A percentile compares a stretch with the other conserved stretches of the same genome.
phyloP scores from a whole-genome alignment of 2,888 invertebrate genomes.

The Epirrhoe tristata region DNA sequence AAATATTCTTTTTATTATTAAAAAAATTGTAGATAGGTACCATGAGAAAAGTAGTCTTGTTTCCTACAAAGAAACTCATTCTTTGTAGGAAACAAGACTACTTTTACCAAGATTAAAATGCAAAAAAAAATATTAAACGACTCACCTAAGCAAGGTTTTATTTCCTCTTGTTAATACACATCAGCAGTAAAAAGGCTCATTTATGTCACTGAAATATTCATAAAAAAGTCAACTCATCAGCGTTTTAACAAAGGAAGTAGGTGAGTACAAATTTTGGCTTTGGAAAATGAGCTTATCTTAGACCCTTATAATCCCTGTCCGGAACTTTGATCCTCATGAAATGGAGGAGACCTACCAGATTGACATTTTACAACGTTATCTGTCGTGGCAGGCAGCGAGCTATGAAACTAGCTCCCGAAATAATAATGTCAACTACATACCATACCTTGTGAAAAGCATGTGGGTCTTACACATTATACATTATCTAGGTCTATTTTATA shows the following conservation, averaged over 20 bases:
- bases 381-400: constrained; percentile 68
- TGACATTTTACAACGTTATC: constrained; percentile 80
- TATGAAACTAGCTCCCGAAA: constrained; percentile 63
- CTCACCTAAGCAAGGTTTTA: constrained; percentile 17
- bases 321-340: constrained; percentile 81
- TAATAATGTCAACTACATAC: constrained; percentile 32
- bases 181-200: constrained; percentile 31
- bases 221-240: constrained; percentile 60
- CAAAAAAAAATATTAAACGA: constrained; percentile 5
- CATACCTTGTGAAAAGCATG: constrained; percentile 6
- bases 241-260: constrained; percentile 65
- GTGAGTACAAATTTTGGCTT: constrained; percentile 77
- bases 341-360: constrained; percentile 76
- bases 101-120: background rate
- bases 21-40: too few species aligned
- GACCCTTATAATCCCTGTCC: constrained; percentile 83
- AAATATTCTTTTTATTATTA: too few species aligned
- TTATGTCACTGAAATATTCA: constrained; percentile 36
- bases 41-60: too few species aligned
- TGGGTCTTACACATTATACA: background rate
- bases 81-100: background rate
- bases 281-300: constrained; percentile 81
- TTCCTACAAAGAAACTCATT: too few species aligned
- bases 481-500: background rate
- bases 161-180: constrained; percentile 21